Base-by-base conservation (phyloP, 1,140 invertebrate species). In the Drosophila nigrodunni region DNA sequence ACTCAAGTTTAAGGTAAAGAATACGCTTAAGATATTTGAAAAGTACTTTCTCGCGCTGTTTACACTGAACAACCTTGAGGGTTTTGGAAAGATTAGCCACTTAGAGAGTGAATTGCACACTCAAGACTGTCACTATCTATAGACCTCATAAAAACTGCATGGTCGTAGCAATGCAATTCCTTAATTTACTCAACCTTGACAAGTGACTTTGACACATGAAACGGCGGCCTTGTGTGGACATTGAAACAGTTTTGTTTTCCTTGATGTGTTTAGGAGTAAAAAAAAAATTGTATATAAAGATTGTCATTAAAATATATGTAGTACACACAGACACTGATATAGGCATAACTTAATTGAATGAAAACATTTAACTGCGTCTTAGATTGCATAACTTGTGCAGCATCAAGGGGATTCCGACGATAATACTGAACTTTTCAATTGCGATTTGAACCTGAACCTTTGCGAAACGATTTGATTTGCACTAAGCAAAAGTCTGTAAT, bases 351-450 rank as follows among this genome's bases (percentile, higher is more conserved):
- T 15, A 74, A 77, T 73, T 77, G 55, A 78, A 66, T 59, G 50
- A 66, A 71, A 74, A 47, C 54, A 39, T 49, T 54, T n/a, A 64
- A 89, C 78, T 85, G 81, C 85, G 85, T 78, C 80, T 89, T 85
- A 85, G 78, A 78, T 81, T 89, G 81, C 77, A 83, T 76, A 88
- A 89, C 62, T 49, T 77, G 55, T 73, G 77, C 69, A 79, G 47
- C 72, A 54, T 60, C 55, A 15, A 41, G 21, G 41, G 21, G 65
- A 64, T 57, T 25, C 18, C 49, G 4, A 41, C 1, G 15, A 9
- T 7, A 52, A n/a, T 11, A n/a, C 15, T 52, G 71, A 74, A 68
- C 64, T 61, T 46, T 68, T 68, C 55, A 68, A 62, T 75, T 70
- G 67, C 58, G 58, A 50, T 76, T 71, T 75, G 67, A 64, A 65